Base-by-base conservation (phyloP, 2,888 invertebrate genomes). In the Tetragonisca angustula region DNA sequence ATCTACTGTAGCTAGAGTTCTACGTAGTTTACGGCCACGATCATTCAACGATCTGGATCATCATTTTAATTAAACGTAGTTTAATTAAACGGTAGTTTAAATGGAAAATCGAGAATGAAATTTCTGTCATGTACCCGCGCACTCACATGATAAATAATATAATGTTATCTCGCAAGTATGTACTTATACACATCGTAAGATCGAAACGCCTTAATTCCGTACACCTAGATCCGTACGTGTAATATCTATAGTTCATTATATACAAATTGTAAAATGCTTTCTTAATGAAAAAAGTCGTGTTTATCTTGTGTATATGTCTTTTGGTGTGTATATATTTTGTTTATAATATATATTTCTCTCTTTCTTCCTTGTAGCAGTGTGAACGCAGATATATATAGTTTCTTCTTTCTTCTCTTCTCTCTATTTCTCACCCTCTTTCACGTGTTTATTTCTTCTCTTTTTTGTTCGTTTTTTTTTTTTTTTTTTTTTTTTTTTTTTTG, bases 221-320 rank as follows among this genome's bases (percentile, higher is more conserved):
- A 90, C 90, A 89, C 79, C 90, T 90, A 89, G 83, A 90, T 77
- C 82, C 81, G 76, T 83, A 90, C 82, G 86, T 87, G 87, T 80
- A 90, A 86, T 88, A 91, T 89, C 89, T 91, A 92, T 92, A 91
- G 80, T 93, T 92, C 90, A 92, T 93, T 75, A 94, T 94, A 90
- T 94, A 94, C 93, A 94, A 94, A 94, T 93, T 93, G 93, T 93
- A 93, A 94, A 93, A 94, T 93, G 89, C 90, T 82, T 92, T 89
- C 89, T 92, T 91, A 92, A 93, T 93, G 90, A 91, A 93, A 92
- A 81, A 92, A 91, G 78, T 90, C 74, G 83, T 90, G 87, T 90
- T 84, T 81, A 76, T 85, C 61, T 72, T 84, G 83, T 88, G 89
- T 89, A 87, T 89, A 87, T 84, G 78, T 88, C 78, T 82, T 79